These are phyloP conservation scores for Rotaria macrura DNA, from an alignment of 2,888 invertebrate genomes.

Conservation along the genomic window DNA sequence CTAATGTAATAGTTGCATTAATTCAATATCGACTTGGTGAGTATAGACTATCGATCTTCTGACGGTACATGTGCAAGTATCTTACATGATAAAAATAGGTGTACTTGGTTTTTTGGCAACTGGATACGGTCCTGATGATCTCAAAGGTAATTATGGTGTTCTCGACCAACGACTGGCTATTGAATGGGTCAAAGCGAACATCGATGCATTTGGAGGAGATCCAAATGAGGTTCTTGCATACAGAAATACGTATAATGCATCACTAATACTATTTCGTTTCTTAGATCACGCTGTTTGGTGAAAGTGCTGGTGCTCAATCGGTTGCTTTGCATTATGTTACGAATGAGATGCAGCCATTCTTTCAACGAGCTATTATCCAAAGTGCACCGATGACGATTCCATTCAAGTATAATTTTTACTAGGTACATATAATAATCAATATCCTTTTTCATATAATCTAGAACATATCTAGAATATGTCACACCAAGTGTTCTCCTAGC, in stretches of 20 bases:
- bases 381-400: background rate
- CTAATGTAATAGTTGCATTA: slow-evolving; percentile 45
- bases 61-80: too few species aligned
- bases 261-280: too few species aligned
- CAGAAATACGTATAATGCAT: too few species aligned
- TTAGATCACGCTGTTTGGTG: too few species aligned
- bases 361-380: background rate
- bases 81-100: too few species aligned
- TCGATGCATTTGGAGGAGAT: background rate
- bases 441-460: background rate
- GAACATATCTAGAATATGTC: background rate
- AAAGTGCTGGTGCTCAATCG: too few species aligned
- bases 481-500: background rate
- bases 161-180: background rate
- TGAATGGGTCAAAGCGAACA: background rate
- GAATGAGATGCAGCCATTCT: background rate
- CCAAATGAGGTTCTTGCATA: background rate
- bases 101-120: background rate
- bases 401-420: too few species aligned
- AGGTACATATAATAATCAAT: too few species aligned
- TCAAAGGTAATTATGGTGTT: background rate
- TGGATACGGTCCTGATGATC: background rate
- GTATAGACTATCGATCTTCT: too few species aligned
- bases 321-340: background rate
- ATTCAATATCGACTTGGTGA: slow-evolving; percentile 47